phyloP scores from a whole-genome alignment of 2,888 invertebrate species.

The Habroteleia sp. region DNA sequence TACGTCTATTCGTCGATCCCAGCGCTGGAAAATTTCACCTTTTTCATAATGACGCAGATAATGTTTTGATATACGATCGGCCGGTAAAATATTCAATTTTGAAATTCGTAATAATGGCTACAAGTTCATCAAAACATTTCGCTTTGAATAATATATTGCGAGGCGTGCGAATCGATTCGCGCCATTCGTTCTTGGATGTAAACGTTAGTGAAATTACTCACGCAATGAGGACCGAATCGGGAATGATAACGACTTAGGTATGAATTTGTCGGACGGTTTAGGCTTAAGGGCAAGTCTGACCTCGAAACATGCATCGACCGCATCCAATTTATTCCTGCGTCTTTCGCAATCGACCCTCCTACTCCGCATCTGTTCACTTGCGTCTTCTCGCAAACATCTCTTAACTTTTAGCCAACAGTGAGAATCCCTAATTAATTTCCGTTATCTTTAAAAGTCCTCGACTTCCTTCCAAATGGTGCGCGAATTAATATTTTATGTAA shows the following conservation, averaged over 20 bases:
- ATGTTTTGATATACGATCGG: slow-evolving; percentile 18
- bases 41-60: slow-evolving; percentile 38
- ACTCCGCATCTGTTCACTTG: slow-evolving; percentile 61
- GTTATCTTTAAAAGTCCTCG: too few relatives aligned
- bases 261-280: slow-evolving; percentile 65
- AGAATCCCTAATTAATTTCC: slow-evolving; percentile 1
- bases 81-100: slow-evolving; percentile 18
- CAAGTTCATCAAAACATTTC: slow-evolving; percentile 14
- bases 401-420: background rate
- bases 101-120: slow-evolving; percentile 12
- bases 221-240: slow-evolving; percentile 20
- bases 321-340: slow-evolving; percentile 67
- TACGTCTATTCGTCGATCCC: slow-evolving; percentile 17
- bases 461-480: too few relatives aligned
- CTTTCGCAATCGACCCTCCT: slow-evolving; percentile 44
- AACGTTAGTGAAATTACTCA: slow-evolving; percentile 38
- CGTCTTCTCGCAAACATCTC: slow-evolving; percentile 3
- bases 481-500: too few relatives aligned
- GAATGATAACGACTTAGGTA: slow-evolving; percentile 52
- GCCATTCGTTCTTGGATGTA: too few relatives aligned
- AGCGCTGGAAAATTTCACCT: slow-evolving; percentile 26
- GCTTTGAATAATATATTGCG: background rate
- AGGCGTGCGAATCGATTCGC: slow-evolving; percentile 1
- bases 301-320: slow-evolving; percentile 69
- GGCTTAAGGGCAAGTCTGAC: slow-evolving; percentile 65